These are phyloP conservation scores for Poecile atricapillus DNA, from an alignment of 2,113 vertebrate genomes.

Conservation along the genomic window DNA sequence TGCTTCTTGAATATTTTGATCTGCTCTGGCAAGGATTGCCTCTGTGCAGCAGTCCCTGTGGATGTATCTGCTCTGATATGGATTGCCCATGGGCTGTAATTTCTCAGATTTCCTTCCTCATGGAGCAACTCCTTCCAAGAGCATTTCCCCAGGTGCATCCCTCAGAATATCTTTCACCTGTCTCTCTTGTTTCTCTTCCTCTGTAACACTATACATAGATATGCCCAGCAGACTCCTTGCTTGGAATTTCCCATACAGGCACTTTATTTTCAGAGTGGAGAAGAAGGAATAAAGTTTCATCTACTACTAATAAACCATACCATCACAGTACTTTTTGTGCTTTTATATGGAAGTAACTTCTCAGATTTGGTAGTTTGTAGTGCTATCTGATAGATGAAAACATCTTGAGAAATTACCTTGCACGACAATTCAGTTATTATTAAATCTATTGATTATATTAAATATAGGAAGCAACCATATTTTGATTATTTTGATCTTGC, in stretches of 20 bases:
- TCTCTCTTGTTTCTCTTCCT: background rate
- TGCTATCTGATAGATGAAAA: background rate
- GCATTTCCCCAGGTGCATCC: rapidly evolving
- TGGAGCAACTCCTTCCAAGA: background rate
- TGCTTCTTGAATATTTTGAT: background rate
- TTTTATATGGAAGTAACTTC: background rate
- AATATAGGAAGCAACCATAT: background rate
- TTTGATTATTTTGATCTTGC: background rate
- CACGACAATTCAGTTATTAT: background rate
- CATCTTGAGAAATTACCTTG: background rate
- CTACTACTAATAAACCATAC: background rate
- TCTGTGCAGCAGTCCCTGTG: background rate
- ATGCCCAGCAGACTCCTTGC: background rate
- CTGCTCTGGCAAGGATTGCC: background rate
- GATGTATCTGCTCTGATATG: background rate
- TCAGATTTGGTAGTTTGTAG: background rate
- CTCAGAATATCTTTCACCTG: background rate
- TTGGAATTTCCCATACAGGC: background rate
- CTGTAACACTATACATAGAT: background rate
- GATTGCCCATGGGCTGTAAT: rapidly evolving
- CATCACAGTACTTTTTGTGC: background rate
- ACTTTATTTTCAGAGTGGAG: background rate
- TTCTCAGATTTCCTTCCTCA: background rate
- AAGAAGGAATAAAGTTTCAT: background rate
- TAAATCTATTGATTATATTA: background rate